phyloP scores from a whole-genome alignment of 2,113 vertebrate genomes.

The Notiomystis cincta region DNA sequence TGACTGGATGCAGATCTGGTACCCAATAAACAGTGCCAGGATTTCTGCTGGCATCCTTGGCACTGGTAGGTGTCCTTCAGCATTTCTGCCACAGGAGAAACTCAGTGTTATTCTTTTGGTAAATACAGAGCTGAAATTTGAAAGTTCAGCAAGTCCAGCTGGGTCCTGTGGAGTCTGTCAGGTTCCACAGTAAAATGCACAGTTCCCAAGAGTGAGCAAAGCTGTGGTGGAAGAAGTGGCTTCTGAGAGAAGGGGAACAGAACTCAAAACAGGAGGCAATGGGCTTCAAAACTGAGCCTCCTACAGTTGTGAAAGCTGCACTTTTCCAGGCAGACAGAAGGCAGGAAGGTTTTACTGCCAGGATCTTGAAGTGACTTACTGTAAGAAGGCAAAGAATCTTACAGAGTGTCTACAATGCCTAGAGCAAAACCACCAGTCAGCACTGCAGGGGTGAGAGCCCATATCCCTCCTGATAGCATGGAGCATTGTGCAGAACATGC shows the following conservation, averaged over 20 bases:
- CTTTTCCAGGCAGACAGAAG: not conserved
- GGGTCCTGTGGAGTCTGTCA: not conserved
- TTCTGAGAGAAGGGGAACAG: fast-evolving
- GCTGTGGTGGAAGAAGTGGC: not conserved
- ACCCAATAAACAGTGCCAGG: not conserved
- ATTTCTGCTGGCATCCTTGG: not conserved
- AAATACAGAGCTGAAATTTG: not conserved
- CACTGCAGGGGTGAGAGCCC: not conserved
- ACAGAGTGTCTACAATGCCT: not conserved
- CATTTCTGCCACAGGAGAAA: not conserved
- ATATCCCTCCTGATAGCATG: not conserved
- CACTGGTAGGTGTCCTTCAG: not conserved
- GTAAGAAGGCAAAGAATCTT: not conserved
- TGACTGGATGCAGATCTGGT: not conserved
- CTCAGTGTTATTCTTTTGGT: not conserved
- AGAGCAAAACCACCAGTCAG: not conserved
- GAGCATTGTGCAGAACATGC: not conserved
- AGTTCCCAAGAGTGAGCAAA: not conserved
- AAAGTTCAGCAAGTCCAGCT: not conserved
- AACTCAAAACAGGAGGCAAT: not conserved
- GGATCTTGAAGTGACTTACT: not conserved
- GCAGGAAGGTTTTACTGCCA: not conserved
- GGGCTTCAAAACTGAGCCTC: not conserved
- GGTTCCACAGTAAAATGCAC: not conserved
- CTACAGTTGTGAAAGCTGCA: not conserved